phyloP scores from a whole-genome alignment of 2,888 invertebrate genomes.

The Mayetiola destructor region DNA sequence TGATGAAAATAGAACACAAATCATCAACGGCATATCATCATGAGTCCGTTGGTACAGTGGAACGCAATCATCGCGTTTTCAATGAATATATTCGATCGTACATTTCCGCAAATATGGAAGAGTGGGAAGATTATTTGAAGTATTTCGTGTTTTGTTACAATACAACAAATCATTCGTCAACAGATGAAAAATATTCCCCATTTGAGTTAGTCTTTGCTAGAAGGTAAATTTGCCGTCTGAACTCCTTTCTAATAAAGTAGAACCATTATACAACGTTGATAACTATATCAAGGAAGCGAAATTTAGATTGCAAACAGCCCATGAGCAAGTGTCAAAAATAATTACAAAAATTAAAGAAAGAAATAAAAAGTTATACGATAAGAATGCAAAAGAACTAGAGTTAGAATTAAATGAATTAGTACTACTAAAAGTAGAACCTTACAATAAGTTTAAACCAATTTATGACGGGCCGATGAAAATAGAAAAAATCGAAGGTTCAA shows the following conservation, averaged over 20 bases:
- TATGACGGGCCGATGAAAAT: background rate
- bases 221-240: background rate
- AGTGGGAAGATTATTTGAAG: slow-evolving; percentile 16
- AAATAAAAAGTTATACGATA: background rate
- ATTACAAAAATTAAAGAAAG: background rate
- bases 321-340: background rate
- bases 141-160: slow-evolving; percentile 19
- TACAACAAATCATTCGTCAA: slow-evolving; percentile 16
- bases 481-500: background rate
- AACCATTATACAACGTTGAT: background rate
- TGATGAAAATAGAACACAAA: slow-evolving; percentile 8
- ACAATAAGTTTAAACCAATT: background rate
- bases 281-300: background rate
- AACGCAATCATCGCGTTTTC: slow-evolving; percentile 15
- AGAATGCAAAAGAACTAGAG: background rate
- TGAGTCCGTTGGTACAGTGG: slow-evolving; percentile 13
- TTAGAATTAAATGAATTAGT: background rate
- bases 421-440: background rate
- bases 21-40: slow-evolving; percentile 17
- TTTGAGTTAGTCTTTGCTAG: slow-evolving; percentile 19
- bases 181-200: slow-evolving; percentile 17
- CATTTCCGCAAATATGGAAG: slow-evolving; percentile 10
- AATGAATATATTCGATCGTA: slow-evolving; percentile 15
- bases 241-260: background rate
- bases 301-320: background rate